phyloP scores from a whole-genome alignment of 1,140 invertebrate genomes.

The Papilio polyxenes region DNA sequence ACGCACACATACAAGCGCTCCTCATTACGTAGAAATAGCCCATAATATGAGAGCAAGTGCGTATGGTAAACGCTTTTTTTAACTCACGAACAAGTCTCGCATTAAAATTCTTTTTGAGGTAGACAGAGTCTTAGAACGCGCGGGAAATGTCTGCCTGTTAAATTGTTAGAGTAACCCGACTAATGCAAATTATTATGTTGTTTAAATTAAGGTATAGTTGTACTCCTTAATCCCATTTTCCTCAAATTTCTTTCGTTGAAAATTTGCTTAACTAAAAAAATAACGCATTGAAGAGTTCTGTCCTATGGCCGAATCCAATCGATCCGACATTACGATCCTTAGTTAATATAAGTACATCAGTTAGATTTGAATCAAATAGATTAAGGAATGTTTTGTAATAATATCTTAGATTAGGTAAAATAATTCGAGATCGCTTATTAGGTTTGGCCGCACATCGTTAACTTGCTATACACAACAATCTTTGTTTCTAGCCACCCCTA shows the following conservation, averaged over 20 bases:
- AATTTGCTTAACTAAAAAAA: too few relatives aligned
- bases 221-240: too few relatives aligned
- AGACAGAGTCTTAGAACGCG: constrained; percentile 14
- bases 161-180: background rate
- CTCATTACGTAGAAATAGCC: constrained; percentile 40
- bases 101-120: constrained; percentile 33
- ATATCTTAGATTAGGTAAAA: too few relatives aligned
- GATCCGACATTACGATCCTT: too few relatives aligned
- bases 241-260: too few relatives aligned
- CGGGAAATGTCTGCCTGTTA: constrained; percentile 6
- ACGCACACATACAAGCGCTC: constrained; percentile 37
- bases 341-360: too few relatives aligned
- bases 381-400: too few relatives aligned
- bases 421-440: too few relatives aligned
- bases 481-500: constrained; percentile 7
- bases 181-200: background rate
- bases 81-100: constrained; percentile 3
- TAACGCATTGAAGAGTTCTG: too few relatives aligned
- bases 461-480: background rate
- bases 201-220: background rate
- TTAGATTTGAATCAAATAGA: too few relatives aligned
- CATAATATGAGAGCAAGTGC: constrained; percentile 44
- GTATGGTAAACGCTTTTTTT: constrained; percentile 57
- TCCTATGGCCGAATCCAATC: too few relatives aligned
- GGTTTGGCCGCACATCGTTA: background rate